Conservation (phyloP, 2,888 invertebrate genomes). For the Ectropis crepuscularia region DNA sequence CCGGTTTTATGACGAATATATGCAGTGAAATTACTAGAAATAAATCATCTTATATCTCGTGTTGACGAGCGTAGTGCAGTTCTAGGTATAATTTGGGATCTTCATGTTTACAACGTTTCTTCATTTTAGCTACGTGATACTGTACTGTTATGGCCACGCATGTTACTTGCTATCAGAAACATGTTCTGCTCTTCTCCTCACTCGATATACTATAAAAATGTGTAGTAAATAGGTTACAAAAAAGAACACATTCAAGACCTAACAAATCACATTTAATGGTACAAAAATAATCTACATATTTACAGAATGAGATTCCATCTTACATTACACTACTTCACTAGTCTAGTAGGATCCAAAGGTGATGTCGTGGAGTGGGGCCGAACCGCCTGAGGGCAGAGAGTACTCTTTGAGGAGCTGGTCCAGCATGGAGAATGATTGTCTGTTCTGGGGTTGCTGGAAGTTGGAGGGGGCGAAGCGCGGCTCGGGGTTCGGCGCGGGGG, state of each 20-base stretch:
- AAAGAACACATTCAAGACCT: conserved; percentile 27
- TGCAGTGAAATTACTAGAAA: no score
- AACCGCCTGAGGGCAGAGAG: conserved; percentile 88
- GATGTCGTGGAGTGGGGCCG: conserved; percentile 91
- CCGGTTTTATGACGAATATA: no score
- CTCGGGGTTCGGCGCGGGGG: conserved; percentile 44
- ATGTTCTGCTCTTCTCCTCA: no score
- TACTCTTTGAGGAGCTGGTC: conserved; percentile 93
- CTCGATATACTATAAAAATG: background rate
- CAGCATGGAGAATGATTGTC: conserved; percentile 83
- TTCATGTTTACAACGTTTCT: no score
- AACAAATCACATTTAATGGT: conserved; percentile 40
- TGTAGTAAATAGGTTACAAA: conserved; percentile 16
- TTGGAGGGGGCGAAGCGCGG: conserved; percentile 45
- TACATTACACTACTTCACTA: conserved; percentile 17
- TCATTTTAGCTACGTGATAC: no score
- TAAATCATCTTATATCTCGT: no score
- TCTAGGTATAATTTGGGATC: no score
- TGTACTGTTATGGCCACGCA: no score
- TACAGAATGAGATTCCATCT: conserved; percentile 59
- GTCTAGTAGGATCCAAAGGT: conserved; percentile 89
- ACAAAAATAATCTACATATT: conserved; percentile 75
- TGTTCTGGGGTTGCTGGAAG: conserved; percentile 50
- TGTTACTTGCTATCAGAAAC: no score
- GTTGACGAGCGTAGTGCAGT: no score